These are phyloP conservation scores for Drosophila aldrichi DNA, from an alignment of 2,888 invertebrate species.

Conservation along the genomic window DNA sequence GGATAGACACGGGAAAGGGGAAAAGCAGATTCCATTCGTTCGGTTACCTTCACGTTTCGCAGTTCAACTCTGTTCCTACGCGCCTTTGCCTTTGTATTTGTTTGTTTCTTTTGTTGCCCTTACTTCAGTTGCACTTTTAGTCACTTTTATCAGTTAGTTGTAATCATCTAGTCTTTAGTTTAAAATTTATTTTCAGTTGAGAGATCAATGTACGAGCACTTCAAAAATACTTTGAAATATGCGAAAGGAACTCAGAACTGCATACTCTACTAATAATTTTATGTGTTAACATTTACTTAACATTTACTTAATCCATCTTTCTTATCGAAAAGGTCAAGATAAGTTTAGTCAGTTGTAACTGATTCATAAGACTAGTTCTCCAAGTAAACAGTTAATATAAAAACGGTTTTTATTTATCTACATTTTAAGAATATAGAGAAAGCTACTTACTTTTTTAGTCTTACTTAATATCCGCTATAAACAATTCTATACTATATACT, in stretches of 20 bases:
- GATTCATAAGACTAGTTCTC: too few species aligned
- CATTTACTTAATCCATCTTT: too few species aligned
- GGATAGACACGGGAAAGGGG: conserved; percentile 1
- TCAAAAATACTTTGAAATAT: not conserved
- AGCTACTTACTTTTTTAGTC: too few species aligned
- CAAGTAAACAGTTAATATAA: too few species aligned
- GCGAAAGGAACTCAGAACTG: not conserved
- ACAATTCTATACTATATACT: too few species aligned
- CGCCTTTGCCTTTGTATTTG: conserved; percentile 11
- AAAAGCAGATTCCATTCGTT: conserved; percentile 11
- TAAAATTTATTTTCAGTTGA: conserved; percentile 14
- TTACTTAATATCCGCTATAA: too few species aligned
- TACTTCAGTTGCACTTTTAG: conserved; percentile 9
- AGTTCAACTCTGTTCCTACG: conserved; percentile 27
- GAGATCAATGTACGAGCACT: not conserved
- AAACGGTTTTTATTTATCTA: too few species aligned
- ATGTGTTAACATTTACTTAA: not conserved
- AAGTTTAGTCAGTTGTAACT: too few species aligned
- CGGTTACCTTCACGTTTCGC: conserved; percentile 29
- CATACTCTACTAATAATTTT: not conserved
- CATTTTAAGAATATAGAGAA: too few species aligned
- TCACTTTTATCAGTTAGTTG: conserved; percentile 13
- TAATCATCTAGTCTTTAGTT: conserved; percentile 5
- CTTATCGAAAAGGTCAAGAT: too few species aligned
- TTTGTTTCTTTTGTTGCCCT: conserved; percentile 15